Conservation (phyloP, 2,113 vertebrate genomes). For the Mustela lutreola region DNA sequence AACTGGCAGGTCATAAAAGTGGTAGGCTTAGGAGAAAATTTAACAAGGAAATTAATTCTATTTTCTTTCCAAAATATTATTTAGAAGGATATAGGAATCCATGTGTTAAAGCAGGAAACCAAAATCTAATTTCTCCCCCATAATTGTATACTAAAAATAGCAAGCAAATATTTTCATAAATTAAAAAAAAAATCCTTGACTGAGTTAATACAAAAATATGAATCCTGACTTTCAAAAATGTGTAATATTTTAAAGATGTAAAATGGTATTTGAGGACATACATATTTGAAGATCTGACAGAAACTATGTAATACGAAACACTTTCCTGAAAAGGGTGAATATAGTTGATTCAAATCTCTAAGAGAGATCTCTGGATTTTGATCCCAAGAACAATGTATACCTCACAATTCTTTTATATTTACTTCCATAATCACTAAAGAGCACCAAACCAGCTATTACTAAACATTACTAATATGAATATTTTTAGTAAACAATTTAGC, state of each 20-base stretch:
- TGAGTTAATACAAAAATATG: not conserved
- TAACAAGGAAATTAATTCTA: not conserved
- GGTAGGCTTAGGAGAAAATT: not conserved
- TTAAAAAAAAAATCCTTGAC: not conserved
- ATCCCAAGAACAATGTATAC: not conserved
- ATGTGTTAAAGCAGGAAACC: not conserved
- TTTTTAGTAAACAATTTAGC: not conserved
- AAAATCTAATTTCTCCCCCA: not conserved
- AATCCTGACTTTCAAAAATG: not conserved
- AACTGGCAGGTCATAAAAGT: not conserved
- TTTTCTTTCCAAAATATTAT: not conserved
- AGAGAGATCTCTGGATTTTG: not conserved
- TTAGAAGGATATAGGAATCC: not conserved
- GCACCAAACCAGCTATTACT: not conserved
- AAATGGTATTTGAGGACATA: not conserved
- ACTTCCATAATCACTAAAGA: not conserved
- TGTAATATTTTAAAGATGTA: not conserved
- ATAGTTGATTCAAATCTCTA: not conserved
- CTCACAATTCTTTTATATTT: not conserved
- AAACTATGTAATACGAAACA: not conserved
- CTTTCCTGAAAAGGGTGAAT: fast-evolving
- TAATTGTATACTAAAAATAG: not conserved
- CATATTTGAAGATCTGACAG: not conserved
- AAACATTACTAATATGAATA: not conserved
- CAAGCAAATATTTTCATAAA: not conserved